Percentiles rank a stretch among this genome's conserved stretches.
These are phyloP conservation scores for Tipula lateralis DNA, from an alignment of 2,888 invertebrate genomes.

Conservation along the genomic window DNA sequence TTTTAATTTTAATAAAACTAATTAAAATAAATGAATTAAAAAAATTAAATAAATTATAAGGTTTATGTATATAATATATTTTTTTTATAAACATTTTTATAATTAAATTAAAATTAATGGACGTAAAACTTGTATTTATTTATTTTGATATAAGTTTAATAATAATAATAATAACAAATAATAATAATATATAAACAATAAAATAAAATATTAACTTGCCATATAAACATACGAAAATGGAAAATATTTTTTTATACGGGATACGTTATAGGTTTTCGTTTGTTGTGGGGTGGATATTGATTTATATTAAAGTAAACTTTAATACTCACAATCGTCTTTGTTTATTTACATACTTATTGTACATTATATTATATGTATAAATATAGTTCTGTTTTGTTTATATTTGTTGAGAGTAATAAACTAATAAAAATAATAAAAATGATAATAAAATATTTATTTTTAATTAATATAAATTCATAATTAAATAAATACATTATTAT, in stretches of 20 bases:
- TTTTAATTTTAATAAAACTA: neutral
- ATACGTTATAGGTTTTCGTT: neutral
- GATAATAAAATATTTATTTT: conserved; percentile 26
- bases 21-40: neutral
- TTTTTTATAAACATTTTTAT: neutral
- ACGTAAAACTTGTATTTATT: neutral
- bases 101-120: neutral
- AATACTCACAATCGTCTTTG: neutral
- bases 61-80: no score
- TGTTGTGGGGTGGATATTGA: neutral
- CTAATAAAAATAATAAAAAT: neutral
- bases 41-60: neutral
- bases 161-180: neutral
- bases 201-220: neutral
- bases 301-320: neutral
- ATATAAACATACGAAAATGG: neutral
- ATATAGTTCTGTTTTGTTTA: neutral
- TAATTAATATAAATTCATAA: neutral
- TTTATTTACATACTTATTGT: neutral
- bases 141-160: neutral
- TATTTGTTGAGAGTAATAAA: neutral
- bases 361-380: neutral
- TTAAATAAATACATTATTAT: conserved; percentile 20
- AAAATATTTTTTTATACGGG: neutral
- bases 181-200: neutral